Evolutionary conservation across 1,140 invertebrate species (phyloP).

Genomic region (Doryteuthis pealeii): DNA sequence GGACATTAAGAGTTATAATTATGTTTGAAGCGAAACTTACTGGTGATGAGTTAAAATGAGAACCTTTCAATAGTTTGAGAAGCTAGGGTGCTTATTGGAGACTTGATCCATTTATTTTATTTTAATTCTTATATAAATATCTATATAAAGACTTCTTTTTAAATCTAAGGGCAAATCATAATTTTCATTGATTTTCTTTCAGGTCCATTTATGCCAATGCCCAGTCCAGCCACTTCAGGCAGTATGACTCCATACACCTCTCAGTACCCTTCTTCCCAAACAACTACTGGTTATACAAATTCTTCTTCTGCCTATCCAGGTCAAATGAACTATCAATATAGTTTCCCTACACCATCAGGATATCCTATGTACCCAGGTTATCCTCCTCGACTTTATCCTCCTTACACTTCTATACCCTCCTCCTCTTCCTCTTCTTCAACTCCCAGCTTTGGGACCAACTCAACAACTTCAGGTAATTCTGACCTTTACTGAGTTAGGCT

Average conservation of each 20-base stretch:
- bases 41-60: too few species aligned
- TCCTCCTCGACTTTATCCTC: background rate
- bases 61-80: too few species aligned
- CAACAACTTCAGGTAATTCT: slow-evolving; percentile 10
- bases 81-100: too few species aligned
- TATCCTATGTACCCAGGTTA: background rate
- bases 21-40: too few species aligned
- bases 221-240: slow-evolving; percentile 7
- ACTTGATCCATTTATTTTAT: too few species aligned
- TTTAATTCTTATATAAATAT: too few species aligned
- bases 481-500: background rate
- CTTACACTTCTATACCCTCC: background rate
- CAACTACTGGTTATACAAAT: background rate
- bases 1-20: too few species aligned
- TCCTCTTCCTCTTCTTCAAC: background rate
- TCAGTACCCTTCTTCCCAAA: background rate
- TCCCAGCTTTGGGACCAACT: background rate
- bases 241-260: background rate
- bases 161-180: background rate
- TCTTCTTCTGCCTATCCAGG: background rate
- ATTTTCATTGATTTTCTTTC: background rate
- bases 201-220: slow-evolving; percentile 14
- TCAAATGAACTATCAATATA: background rate
- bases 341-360: background rate
- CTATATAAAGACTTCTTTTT: background rate